phyloP scores from a whole-genome alignment of 2,797 vertebrate genomes.

The Ptychobarbus kaznakovi region DNA sequence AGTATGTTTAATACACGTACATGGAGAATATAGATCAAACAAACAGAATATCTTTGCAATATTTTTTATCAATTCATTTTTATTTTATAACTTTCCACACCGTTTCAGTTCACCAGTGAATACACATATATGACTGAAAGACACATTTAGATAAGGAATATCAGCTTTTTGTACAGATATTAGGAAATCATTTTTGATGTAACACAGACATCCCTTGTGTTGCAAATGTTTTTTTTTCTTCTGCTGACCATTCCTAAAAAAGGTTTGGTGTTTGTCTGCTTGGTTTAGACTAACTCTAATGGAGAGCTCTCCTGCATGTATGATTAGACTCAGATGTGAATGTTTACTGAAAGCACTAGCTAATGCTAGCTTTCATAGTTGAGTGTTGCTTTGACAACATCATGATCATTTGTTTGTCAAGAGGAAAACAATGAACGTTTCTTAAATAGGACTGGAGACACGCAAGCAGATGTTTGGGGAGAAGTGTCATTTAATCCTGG shows the following conservation, averaged over 20 bases:
- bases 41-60: background rate
- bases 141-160: background rate
- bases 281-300: background rate
- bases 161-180: background rate
- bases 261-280: background rate
- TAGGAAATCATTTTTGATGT: background rate
- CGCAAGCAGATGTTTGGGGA: slow-evolving; percentile 46
- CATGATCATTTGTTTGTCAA: slow-evolving; percentile 53
- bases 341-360: slow-evolving; percentile 21
- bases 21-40: background rate
- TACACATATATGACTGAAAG: background rate
- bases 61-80: background rate
- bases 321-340: slow-evolving; percentile 39
- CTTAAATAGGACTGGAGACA: slow-evolving; percentile 38
- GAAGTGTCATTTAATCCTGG: slow-evolving; percentile 46
- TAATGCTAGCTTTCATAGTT: slow-evolving; percentile 38
- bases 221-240: background rate
- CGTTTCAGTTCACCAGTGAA: background rate
- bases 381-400: slow-evolving; percentile 53
- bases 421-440: slow-evolving; percentile 39
- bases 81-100: background rate
- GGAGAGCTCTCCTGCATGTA: slow-evolving; percentile 18
- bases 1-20: background rate
- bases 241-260: background rate
- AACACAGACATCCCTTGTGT: background rate